These are phyloP conservation scores for Nemopilema nomurai DNA, from an alignment of 30 jellyfish, hydroid and myxozoan genomes.

Conservation along the genomic window DNA sequence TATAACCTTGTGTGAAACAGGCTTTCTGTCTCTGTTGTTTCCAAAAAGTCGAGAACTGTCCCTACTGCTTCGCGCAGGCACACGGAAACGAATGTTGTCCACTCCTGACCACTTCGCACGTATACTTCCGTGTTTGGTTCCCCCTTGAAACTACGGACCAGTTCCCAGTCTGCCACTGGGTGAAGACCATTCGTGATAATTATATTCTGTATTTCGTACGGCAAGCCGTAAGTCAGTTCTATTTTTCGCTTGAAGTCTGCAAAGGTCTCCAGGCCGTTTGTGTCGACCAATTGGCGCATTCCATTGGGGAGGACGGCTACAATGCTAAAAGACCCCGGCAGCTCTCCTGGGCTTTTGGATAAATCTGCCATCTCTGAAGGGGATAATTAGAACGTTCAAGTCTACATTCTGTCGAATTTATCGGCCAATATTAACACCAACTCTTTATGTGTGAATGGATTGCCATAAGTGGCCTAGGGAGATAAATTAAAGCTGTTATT, in stretches of 20 bases:
- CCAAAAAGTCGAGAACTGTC: constrained; percentile 23
- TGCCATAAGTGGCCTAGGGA: neutral
- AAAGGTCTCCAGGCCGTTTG: constrained; percentile 10
- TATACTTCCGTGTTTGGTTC: constrained; percentile 34
- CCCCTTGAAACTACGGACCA: constrained; percentile 13
- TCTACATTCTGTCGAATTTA: neutral
- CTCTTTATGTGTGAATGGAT: neutral
- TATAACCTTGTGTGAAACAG: constrained; percentile 16
- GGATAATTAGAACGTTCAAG: neutral
- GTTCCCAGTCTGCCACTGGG: constrained; percentile 54
- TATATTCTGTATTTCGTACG: constrained; percentile 49
- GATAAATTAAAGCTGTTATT: neutral
- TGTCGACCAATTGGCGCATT: constrained; percentile 21
- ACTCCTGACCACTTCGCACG: constrained; percentile 32
- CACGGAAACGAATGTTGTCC: constrained; percentile 40
- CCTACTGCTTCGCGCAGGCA: constrained; percentile 24
- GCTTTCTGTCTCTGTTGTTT: neutral
- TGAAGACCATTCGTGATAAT: constrained; percentile 1
- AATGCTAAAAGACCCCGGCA: neutral
- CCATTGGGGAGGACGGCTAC: constrained; percentile 59
- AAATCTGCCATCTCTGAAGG: neutral
- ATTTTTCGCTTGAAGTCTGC: constrained; percentile 35
- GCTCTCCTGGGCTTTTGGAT: neutral
- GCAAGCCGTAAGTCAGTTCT: constrained; percentile 47
- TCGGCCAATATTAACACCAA: neutral